Percentiles rank a stretch among this genome's conserved stretches.
Conservation (phyloP, 2,888 invertebrate genomes). For the Drosophila mettleri region DNA sequence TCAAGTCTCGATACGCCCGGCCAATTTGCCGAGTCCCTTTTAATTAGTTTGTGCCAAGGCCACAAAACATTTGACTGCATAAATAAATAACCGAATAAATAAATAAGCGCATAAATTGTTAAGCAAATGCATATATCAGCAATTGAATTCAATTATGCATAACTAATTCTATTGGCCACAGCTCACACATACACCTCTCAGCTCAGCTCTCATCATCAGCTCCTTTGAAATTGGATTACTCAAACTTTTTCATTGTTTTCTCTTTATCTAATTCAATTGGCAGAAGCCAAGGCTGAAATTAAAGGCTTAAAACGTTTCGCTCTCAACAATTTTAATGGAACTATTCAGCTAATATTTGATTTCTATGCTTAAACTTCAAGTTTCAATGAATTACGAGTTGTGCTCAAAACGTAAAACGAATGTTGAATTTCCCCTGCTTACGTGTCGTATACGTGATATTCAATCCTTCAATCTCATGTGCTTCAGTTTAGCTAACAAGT, state of each 20-base stretch:
- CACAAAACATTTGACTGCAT: slow-evolving; percentile 24
- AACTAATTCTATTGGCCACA: slow-evolving; percentile 49
- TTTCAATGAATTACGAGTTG: too few species aligned
- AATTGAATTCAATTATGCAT: slow-evolving; percentile 62
- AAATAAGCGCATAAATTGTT: slow-evolving; percentile 36
- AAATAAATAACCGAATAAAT: slow-evolving; percentile 27
- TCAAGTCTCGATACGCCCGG: slow-evolving; percentile 18
- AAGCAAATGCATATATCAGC: slow-evolving; percentile 36
- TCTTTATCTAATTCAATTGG: not conserved
- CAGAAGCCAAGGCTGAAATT: not conserved
- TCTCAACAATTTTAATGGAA: too few species aligned
- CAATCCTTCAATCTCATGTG: too few species aligned
- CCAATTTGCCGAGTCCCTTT: slow-evolving; percentile 56
- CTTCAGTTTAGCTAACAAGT: too few species aligned
- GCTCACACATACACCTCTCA: too few species aligned
- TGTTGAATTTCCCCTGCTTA: too few species aligned
- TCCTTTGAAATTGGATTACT: not conserved
- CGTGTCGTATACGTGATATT: too few species aligned
- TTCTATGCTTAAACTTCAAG: too few species aligned
- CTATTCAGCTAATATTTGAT: too few species aligned
- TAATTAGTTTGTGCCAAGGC: slow-evolving; percentile 65
- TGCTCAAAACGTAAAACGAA: too few species aligned
- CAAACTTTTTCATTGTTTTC: not conserved
- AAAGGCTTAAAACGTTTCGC: too few species aligned
- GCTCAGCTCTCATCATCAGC: not conserved